Evolutionary conservation across 2,888 invertebrate species (phyloP).

Genomic region (Sceliomorpha sp.): DNA sequence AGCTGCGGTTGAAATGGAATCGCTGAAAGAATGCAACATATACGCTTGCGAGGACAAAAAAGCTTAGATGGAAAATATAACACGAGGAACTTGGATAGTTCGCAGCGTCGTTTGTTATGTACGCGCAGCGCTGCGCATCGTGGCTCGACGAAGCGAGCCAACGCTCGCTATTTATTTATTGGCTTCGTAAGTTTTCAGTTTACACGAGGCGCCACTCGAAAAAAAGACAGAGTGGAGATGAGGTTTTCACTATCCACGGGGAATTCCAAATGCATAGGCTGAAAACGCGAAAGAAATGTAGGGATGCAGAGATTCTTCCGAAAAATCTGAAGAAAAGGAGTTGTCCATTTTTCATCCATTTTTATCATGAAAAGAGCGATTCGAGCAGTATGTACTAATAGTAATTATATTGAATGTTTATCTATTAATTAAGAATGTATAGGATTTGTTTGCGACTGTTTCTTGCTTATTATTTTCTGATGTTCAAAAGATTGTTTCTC

Average conservation of each 20-base stretch:
- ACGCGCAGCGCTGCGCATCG: slow-evolving; percentile 18
- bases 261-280: slow-evolving; percentile 17
- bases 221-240: slow-evolving; percentile 14
- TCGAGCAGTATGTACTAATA: no score
- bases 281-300: slow-evolving; percentile 16
- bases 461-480: no score
- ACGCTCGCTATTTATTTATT: slow-evolving; percentile 60
- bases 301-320: no score
- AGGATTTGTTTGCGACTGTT: no score
- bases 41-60: slow-evolving; percentile 20
- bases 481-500: no score
- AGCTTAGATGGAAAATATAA: slow-evolving; percentile 53
- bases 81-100: slow-evolving; percentile 61
- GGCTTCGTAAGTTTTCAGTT: slow-evolving; percentile 61
- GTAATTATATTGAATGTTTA: no score
- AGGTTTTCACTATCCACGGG: slow-evolving; percentile 17
- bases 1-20: slow-evolving; percentile 33
- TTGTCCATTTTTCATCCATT: no score
- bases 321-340: no score
- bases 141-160: slow-evolving; percentile 16
- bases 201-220: slow-evolving; percentile 18
- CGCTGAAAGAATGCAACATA: slow-evolving; percentile 25
- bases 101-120: slow-evolving; percentile 58
- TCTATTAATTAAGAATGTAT: no score
- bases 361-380: no score